Evolutionary conservation across 2,113 vertebrate species (phyloP).

Genomic region (Burhinus bistriatus): DNA sequence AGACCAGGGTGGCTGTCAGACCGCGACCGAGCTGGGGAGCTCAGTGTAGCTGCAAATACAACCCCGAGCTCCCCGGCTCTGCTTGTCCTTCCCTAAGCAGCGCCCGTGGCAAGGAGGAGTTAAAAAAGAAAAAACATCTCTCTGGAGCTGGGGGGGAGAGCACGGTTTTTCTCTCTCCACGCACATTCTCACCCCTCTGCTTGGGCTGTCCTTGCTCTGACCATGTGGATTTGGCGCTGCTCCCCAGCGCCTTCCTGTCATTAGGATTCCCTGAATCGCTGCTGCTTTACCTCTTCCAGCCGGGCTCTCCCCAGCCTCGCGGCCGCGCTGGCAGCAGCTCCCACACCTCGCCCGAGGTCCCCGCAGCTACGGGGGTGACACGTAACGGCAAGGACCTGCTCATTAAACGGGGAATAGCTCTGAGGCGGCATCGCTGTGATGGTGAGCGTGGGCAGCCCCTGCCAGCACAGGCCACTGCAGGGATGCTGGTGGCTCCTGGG

Average conservation of each 20-base stretch:
- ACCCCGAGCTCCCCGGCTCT: neutral
- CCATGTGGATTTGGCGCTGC: neutral
- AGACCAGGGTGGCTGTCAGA: no score
- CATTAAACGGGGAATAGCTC: neutral
- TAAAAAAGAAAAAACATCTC: neutral
- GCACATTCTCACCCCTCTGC: neutral
- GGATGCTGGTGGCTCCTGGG: neutral
- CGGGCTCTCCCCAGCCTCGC: neutral
- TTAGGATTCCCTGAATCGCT: constrained; percentile 19
- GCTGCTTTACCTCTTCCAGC: neutral
- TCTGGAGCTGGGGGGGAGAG: neutral
- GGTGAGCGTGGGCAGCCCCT: neutral
- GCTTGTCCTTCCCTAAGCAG: neutral
- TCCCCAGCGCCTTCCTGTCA: neutral
- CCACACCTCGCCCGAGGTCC: neutral
- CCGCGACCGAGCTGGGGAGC: accelerated
- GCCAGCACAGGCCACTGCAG: neutral
- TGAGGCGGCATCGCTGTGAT: neutral
- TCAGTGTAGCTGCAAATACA: neutral
- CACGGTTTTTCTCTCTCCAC: neutral
- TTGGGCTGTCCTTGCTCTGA: constrained; percentile 4
- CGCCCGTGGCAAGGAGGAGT: neutral
- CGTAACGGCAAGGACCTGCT: accelerated
- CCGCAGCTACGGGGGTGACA: neutral
- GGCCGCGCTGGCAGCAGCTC: neutral